These are phyloP conservation scores for Petrocephalus schoutedeni DNA, from an alignment of 2,797 vertebrate species.

Conservation along the genomic window DNA sequence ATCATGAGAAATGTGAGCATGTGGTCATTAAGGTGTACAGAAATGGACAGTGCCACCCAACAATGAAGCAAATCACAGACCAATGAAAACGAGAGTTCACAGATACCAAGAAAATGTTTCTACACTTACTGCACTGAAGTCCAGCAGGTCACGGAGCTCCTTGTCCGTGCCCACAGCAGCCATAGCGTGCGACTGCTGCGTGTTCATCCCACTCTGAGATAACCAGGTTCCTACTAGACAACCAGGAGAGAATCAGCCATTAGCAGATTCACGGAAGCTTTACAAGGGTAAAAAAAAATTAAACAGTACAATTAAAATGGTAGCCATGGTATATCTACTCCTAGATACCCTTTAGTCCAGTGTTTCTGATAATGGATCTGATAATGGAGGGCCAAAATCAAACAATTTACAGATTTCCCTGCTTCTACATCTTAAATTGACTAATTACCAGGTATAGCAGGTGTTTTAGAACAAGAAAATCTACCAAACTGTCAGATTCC, in stretches of 20 bases:
- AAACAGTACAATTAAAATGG: neutral
- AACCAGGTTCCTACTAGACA: slow-evolving; percentile 49
- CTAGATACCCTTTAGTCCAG: neutral
- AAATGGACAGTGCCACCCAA: neutral
- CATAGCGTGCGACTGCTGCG: slow-evolving; percentile 73
- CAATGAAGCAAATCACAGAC: neutral
- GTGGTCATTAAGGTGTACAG: neutral
- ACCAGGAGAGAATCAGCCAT: neutral
- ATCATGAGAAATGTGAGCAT: neutral
- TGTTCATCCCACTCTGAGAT: slow-evolving; percentile 52
- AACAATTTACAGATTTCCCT: neutral
- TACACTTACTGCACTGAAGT: slow-evolving; percentile 91
- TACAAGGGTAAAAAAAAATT: neutral
- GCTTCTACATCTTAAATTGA: no score
- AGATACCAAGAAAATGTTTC: neutral
- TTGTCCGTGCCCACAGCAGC: slow-evolving; percentile 91
- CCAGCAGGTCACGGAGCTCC: slow-evolving; percentile 94
- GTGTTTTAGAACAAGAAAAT: no score
- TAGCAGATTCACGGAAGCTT: neutral
- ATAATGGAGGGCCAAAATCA: neutral
- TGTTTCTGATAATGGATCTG: neutral
- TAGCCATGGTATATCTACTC: neutral
- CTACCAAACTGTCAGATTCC: no score
- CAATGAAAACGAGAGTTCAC: neutral
- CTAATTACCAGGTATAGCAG: no score